A percentile compares a stretch with the other conserved stretches of the same genome.
phyloP scores from a whole-genome alignment of 2,113 vertebrate species.

The Plestiodon gilberti region DNA sequence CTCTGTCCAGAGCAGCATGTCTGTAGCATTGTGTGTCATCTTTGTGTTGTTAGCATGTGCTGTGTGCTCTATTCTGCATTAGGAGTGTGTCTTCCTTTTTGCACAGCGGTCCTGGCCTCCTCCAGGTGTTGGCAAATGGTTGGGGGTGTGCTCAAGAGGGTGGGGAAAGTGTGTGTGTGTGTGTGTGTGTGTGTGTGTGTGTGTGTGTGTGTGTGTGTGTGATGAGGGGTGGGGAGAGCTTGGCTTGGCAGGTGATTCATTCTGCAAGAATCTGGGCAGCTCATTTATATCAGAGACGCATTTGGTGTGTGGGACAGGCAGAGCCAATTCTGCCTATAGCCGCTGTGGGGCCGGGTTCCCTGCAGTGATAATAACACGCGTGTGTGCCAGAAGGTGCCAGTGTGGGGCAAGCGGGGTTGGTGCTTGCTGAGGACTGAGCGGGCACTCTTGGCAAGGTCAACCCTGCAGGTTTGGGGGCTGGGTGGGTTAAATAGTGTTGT shows the following conservation, averaged over 20 bases:
- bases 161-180: neutral
- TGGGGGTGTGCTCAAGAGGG: neutral
- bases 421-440: neutral
- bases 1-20: no score
- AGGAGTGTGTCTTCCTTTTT: no score
- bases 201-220: no score
- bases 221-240: neutral
- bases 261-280: neutral
- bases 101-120: neutral
- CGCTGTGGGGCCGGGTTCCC: no score
- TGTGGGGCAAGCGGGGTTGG: neutral
- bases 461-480: neutral
- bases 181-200: no score
- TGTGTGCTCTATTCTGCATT: no score
- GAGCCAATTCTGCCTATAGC: neutral
- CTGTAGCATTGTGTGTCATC: no score
- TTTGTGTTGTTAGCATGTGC: no score
- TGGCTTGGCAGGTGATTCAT: neutral
- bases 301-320: neutral
- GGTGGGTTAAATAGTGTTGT: neutral
- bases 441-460: neutral
- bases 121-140: neutral
- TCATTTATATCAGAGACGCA: neutral
- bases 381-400: neutral
- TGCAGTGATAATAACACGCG: no score